Base-by-base conservation (phyloP, 2,888 invertebrate genomes). In the Gymnocheta viridis region DNA sequence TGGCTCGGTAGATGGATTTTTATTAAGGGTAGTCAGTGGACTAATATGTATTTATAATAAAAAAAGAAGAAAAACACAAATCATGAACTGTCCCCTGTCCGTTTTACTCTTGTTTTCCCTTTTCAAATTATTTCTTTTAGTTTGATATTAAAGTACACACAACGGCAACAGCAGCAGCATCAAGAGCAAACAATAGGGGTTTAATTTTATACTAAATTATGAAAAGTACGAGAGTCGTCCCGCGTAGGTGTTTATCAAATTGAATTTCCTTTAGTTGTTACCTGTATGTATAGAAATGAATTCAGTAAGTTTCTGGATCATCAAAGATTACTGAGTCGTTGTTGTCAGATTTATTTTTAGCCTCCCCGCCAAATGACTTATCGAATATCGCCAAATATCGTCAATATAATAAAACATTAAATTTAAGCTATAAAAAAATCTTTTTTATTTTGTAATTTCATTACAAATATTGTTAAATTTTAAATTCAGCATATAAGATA, bases 11-110 rank as follows among this genome's bases (percentile, higher is more conserved):
- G 67, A 24, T 49, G 19, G 35, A 32, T 51, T 51, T 38, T 9
- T 27, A 27, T 62, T 60, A 72, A 72, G 72, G 64, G 72, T 56
- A 64, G 62, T 44, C 29, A 51, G 29, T 67, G 64, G 54, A 56
- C 56, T 62, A 12, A 54, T 58, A 19, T 14, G 22, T 38, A 47
- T 51, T 49, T 14, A 54, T 27, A 56, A 56, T 32, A 32, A 22
- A 38, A 60, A 64, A 56, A 49, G 14, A 72, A 35, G 14, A 66
- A 32, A 24, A 32, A 29, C 12, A 7, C 24, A 67, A 74, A 44
- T 84, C 73, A 84, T 84, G 73, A 64, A 81, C 81, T 84, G 72
- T 78, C 74, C 76, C 70, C 51, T 80, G 83, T 72, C 81, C 84
- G 54, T 49, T 73, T 47, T 22, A 29, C 17, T 54, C 17, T 72